Conservation (phyloP, 2,888 invertebrate species). For the Heliothis peltigera region DNA sequence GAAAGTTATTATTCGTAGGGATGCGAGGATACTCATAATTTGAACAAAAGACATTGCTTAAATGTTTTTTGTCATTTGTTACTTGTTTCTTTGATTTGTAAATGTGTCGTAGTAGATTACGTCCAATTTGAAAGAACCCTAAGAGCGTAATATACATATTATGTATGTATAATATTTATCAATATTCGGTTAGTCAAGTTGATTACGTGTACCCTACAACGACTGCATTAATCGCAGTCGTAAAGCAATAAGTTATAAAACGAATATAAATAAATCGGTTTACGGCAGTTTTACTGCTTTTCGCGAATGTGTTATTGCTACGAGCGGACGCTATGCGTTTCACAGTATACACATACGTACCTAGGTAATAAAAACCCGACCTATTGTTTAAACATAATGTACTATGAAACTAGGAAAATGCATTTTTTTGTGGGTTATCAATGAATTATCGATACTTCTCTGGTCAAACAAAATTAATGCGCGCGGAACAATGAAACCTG, state of each 20-base stretch:
- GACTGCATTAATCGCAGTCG: conserved; percentile 79
- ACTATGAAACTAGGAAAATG: conserved; percentile 7
- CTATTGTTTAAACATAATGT: conserved; percentile 29
- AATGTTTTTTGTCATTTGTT: too few species aligned
- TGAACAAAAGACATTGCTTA: too few species aligned
- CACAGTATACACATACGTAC: conserved; percentile 42
- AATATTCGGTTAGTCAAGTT: conserved; percentile 63
- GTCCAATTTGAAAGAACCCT: too few species aligned
- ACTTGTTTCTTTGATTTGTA: too few species aligned
- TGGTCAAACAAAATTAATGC: too few species aligned
- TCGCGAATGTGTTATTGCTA: conserved; percentile 79
- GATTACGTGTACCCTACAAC: conserved; percentile 73
- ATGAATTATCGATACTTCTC: too few species aligned
- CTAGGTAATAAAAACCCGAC: conserved; percentile 30
- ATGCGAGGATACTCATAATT: too few species aligned
- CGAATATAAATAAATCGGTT: conserved; percentile 83
- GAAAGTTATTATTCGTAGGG: too few species aligned
- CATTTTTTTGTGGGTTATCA: neutral
- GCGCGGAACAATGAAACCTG: neutral
- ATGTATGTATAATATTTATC: conserved; percentile 66
- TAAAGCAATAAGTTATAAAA: conserved; percentile 84
- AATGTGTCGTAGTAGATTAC: too few species aligned
- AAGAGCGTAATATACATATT: conserved; percentile 65
- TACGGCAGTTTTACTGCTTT: conserved; percentile 80
- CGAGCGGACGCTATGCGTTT: conserved; percentile 69